phyloP scores from a whole-genome alignment of 2,888 invertebrate species.

The Sarcophaga variegata region DNA sequence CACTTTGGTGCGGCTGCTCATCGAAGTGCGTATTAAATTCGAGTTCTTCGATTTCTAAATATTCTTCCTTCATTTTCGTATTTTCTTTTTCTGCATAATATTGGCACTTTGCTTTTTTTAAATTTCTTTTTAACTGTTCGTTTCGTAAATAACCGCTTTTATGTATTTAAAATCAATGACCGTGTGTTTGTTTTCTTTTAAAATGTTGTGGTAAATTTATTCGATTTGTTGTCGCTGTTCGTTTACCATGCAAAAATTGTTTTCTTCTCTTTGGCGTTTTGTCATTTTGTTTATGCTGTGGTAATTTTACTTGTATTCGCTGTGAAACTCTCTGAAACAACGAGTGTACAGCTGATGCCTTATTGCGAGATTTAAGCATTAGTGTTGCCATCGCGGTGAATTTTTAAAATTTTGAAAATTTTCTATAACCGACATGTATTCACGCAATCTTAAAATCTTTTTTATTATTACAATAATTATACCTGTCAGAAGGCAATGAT shows the following conservation, averaged over 20 bases:
- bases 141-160: conserved; percentile 34
- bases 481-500: too few species aligned
- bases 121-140: not conserved
- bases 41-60: conserved; percentile 68
- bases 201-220: conserved; percentile 49
- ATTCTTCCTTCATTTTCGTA: conserved; percentile 60
- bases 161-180: not conserved
- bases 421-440: too few species aligned
- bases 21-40: conserved; percentile 44
- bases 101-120: not conserved
- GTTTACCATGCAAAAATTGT: conserved; percentile 57
- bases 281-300: not conserved
- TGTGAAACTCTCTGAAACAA: not conserved
- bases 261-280: not conserved
- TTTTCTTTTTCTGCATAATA: not conserved
- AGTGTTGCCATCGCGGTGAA: not conserved
- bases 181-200: not conserved
- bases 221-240: conserved; percentile 20
- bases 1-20: conserved; percentile 57
- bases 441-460: too few species aligned
- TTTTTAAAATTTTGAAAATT: conserved; percentile 8
- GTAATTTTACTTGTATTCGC: conserved; percentile 19
- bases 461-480: too few species aligned
- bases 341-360: not conserved
- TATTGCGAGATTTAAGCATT: not conserved